phyloP scores from a whole-genome alignment of 2,797 vertebrate species.

The Poecile montanus region DNA sequence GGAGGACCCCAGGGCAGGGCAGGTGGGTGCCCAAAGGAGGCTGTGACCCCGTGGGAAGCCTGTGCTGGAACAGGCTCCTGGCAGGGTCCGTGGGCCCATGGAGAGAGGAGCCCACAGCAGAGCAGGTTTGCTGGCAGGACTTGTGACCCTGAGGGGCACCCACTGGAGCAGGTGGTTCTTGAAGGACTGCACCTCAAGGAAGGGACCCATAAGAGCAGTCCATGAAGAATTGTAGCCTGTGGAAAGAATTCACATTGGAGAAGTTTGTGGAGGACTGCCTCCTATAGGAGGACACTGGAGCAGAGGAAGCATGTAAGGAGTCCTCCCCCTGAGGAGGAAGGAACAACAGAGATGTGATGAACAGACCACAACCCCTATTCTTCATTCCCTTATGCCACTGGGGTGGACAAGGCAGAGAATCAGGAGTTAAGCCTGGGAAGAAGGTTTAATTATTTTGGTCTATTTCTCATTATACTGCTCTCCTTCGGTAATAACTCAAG shows the following conservation, averaged over 20 bases:
- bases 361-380: background rate
- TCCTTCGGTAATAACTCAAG: background rate
- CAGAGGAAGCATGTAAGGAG: background rate
- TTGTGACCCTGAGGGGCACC: rapidly evolving
- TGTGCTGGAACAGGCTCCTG: background rate
- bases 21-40: background rate
- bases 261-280: background rate
- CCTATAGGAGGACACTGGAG: background rate
- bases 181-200: background rate
- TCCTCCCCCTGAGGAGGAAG: background rate
- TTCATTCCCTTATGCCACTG: background rate
- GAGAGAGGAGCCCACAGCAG: background rate
- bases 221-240: rapidly evolving
- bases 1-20: background rate
- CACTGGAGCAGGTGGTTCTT: rapidly evolving
- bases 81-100: background rate
- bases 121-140: background rate
- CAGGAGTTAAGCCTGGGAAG: background rate
- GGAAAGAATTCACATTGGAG: background rate
- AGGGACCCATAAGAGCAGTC: background rate
- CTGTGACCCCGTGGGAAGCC: background rate
- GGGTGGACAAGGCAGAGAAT: background rate
- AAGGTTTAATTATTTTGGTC: background rate
- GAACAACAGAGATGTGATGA: background rate
- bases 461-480: background rate